phyloP scores from a whole-genome alignment of 2,888 invertebrate species.

The Temnothorax rugatulus region DNA sequence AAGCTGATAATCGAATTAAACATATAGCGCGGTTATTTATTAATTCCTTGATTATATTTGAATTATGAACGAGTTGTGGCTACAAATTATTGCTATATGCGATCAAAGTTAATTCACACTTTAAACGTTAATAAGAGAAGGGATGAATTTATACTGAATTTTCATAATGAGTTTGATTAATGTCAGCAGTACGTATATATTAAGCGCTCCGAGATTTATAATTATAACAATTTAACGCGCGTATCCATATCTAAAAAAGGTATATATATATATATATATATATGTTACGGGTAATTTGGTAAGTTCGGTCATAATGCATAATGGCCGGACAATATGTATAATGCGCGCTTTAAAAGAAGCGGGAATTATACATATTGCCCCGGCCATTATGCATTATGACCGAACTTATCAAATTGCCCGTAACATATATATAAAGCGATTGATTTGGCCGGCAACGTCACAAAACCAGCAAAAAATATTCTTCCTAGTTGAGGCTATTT shows the following conservation, averaged over 20 bases:
- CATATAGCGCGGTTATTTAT: background rate
- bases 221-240: slow-evolving; percentile 5
- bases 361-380: too few relatives aligned
- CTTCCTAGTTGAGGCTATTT: slow-evolving; percentile 27
- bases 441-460: slow-evolving; percentile 7
- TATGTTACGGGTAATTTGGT: too few relatives aligned
- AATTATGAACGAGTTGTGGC: background rate
- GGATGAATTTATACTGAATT: slow-evolving; percentile 15
- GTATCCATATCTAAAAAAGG: background rate
- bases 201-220: slow-evolving; percentile 15
- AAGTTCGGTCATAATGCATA: too few relatives aligned
- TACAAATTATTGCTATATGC: background rate
- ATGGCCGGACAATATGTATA: too few relatives aligned
- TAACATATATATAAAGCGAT: background rate
- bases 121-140: slow-evolving; percentile 28
- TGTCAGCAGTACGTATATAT: background rate
- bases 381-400: too few relatives aligned
- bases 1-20: background rate
- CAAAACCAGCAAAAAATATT: background rate
- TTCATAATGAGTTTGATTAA: slow-evolving; percentile 20
- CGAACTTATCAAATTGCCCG: too few relatives aligned
- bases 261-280: background rate
- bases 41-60: background rate
- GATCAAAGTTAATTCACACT: slow-evolving; percentile 14
- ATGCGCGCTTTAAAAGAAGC: too few relatives aligned